A percentile compares a stretch with the other conserved stretches of the same genome.
Evolutionary conservation across 2,797 vertebrate genomes (phyloP).

Genomic region (Pipistrellus nathusii): DNA sequence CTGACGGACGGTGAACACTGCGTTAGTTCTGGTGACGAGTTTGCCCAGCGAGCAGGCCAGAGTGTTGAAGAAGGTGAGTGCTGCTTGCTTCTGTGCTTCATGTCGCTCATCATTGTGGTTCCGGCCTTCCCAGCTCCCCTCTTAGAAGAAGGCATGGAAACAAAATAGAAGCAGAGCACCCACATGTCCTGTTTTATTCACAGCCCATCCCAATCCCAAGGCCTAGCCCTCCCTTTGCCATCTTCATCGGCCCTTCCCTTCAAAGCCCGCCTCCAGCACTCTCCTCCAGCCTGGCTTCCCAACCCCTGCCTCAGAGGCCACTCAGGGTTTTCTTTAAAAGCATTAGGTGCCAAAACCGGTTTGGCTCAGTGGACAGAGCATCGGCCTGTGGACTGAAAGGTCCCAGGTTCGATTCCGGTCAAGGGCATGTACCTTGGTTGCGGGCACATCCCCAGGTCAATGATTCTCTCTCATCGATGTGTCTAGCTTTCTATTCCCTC

Average conservation of each 20-base stretch:
- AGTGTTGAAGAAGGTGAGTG: background rate
- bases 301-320: background rate
- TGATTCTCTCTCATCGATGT: too few species aligned
- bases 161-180: background rate
- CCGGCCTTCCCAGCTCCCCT: background rate
- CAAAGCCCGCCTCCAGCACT: too few species aligned
- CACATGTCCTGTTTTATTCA: background rate
- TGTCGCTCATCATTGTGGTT: background rate
- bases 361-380: too few species aligned
- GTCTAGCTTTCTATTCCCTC: too few species aligned
- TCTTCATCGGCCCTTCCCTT: background rate
- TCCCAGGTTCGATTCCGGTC: too few species aligned
- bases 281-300: background rate
- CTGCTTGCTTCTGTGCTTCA: rapidly evolving
- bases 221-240: background rate
- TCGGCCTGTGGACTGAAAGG: too few species aligned
- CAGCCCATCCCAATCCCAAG: too few species aligned
- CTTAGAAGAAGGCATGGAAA: background rate
- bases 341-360: background rate
- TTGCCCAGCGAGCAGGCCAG: too few species aligned
- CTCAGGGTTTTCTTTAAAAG: background rate
- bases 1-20: rapidly evolving
- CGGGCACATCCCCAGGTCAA: too few species aligned
- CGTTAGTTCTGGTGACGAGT: rapidly evolving
- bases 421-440: too few species aligned